Conservation (phyloP, 2,113 vertebrate genomes). For the Brachyhypopomus occidentalis region DNA sequence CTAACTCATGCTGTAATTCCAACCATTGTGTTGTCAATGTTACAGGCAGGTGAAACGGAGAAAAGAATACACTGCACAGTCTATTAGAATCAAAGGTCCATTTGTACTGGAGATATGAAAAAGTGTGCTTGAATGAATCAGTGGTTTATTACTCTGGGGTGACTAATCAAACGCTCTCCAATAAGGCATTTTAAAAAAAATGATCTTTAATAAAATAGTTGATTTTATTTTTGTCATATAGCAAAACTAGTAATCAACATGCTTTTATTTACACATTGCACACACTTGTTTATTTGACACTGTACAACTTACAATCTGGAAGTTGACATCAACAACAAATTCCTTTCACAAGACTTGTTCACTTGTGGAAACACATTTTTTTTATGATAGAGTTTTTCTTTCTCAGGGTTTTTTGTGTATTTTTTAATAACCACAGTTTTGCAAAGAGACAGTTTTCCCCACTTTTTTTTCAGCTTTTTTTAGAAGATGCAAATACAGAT, state of each 20-base stretch:
- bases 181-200: constrained; percentile 76
- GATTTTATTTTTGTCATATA: constrained; percentile 82
- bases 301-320: constrained; percentile 84
- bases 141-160: constrained; percentile 41
- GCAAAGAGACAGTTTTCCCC: constrained; percentile 71
- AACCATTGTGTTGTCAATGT: constrained; percentile 23
- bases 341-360: constrained; percentile 80
- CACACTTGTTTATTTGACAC: constrained; percentile 82
- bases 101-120: constrained; percentile 42
- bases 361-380: constrained; percentile 73
- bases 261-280: constrained; percentile 85
- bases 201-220: constrained; percentile 85
- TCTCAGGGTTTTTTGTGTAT: constrained; percentile 55
- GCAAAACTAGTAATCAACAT: constrained; percentile 85
- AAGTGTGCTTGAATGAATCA: constrained; percentile 39
- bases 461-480: constrained; percentile 65
- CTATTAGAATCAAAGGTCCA: constrained; percentile 37
- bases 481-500: constrained; percentile 81
- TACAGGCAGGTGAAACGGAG: constrained; percentile 22
- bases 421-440: constrained; percentile 76
- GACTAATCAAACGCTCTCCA: constrained; percentile 69
- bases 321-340: constrained; percentile 83
- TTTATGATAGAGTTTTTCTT: constrained; percentile 65
- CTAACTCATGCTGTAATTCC: constrained; percentile 24
- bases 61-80: constrained; percentile 12